Base-by-base conservation (phyloP, 2,797 vertebrate species). In the Hemitrygon akajei region DNA sequence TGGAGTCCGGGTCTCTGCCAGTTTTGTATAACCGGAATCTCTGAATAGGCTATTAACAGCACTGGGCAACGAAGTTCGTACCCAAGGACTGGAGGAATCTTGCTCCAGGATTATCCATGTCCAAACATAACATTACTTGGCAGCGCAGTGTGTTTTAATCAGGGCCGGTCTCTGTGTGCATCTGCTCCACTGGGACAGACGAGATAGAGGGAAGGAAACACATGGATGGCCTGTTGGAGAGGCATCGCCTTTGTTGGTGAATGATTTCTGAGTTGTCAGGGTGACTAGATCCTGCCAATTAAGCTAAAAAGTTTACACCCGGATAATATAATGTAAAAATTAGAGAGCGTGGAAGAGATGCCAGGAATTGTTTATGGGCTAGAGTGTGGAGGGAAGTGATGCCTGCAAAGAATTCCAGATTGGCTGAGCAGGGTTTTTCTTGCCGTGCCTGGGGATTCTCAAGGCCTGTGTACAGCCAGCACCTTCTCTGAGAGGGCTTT, bases 121-220 rank as follows among this genome's bases (percentile, higher is more conserved):
- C 40, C 69, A 92, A 92, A 9, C 37, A 75, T 56, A 92, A n/a
- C 91, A 92, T 75, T 75, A 16, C 69, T 75, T 92, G 40, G 91
- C 37, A 27, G 73, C 7, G 4, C 22, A 92, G 69, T 1, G 14
- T 30, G 11, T 25, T 30, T 30, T 7, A 30, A 75, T 92, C 40
- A 92, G 69, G 71, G 22, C 71, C 47, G 71, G 37, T 20, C 22
- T 56, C 10, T 73, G 25, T 47, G n/a, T 20, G 16, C 60, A 89
- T 34, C n/a, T 10, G n/a, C n/a, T 5, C 16, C 84, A 27, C 84
- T 25, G 84, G n/a, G 30, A n/a, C 69, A 14, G 40, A 6, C 6
- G 22, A 56, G 40, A 73, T 71, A 30, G 25, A 75, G 75, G 14
- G 40, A 16, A 16, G 40, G 22, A 7, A 75, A 56, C 30, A 89